Evolutionary conservation across 2,113 vertebrate genomes (phyloP).

Genomic region (Indicator indicator): DNA sequence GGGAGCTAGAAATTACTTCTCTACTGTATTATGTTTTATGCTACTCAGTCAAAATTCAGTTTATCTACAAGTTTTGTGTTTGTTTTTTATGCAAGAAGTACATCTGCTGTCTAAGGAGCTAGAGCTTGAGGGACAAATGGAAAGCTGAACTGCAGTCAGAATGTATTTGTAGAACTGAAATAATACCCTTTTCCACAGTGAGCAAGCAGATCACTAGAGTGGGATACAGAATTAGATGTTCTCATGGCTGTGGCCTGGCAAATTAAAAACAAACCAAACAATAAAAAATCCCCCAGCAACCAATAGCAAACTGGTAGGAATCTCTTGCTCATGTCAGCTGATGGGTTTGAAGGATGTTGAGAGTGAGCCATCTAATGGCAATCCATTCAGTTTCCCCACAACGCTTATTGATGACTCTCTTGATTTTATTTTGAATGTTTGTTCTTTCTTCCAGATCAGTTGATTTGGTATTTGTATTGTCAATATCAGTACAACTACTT

Average conservation of each 20-base stretch:
- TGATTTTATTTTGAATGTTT: background rate
- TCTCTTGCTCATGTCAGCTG: background rate
- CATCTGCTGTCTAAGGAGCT: background rate
- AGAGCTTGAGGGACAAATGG: background rate
- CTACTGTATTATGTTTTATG: background rate
- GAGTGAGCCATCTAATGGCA: constrained; percentile 11
- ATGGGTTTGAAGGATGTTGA: background rate
- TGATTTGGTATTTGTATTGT: background rate
- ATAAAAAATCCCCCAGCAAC: background rate
- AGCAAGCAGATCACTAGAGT: background rate
- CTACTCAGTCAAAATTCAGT: background rate
- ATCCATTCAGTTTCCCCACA: background rate
- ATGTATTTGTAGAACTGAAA: background rate
- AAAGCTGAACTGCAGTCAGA: background rate
- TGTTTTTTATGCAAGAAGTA: background rate
- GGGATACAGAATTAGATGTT: background rate
- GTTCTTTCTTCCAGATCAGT: background rate
- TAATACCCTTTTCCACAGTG: background rate
- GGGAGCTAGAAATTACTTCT: background rate
- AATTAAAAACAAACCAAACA: background rate
- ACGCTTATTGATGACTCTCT: background rate
- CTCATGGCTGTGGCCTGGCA: background rate
- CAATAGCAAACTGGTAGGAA: background rate
- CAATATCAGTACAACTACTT: background rate
- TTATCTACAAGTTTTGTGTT: background rate